Evolutionary conservation across 2,113 vertebrate species (phyloP), one percentile per base, ranked within the genome.

Genomic region (Eretmochelys imbricata): DNA sequence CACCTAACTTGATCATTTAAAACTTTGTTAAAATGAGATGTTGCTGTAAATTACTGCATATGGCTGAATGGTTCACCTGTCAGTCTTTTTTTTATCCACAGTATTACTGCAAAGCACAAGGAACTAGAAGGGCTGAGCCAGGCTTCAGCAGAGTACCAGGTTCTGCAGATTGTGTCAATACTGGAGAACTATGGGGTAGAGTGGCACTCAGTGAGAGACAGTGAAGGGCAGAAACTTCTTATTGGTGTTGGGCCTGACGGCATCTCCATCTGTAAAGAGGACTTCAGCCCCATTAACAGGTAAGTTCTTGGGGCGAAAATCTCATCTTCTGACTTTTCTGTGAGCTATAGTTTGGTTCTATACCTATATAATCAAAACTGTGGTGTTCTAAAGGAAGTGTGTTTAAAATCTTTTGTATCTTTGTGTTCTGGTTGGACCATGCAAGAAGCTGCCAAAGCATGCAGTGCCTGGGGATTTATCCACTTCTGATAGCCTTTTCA

Each of bases 101-200:
- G 99, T 94, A 99, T 99, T 92, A 93, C 99, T 80, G 96, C 98
- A 82, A 99, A 99, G 97, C 99, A 99, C 98, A 99, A 99, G 97
- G 99, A 98, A 53, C 95, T 99, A 79, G 99, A 99, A 93, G 99
- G 99, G 20, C 85, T 98, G 87, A 99, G 98, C 96, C 99, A 98
- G 95, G 98, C 98, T 49, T 99, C 99, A 0, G 99, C 99, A 76
- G 99, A 99, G 91, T 99, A 99, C 90, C 99, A 99, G 93, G 98
- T 99, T 87, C 98, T 99, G 81, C 99, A 99, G 98, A 98, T 99
- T 75, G 98, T 99, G 50, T 99, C 99, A 0, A 97, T 98, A 0
- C 97, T 99, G 97, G 99, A 99, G 94, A 99, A 99, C 95, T 99
- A 99, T 8, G 99, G 99, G 3, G 98, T 99, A 35, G 99, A 99